These are phyloP conservation scores for Plagodis dolabraria DNA, from an alignment of 2,888 invertebrate genomes.

Conservation along the genomic window DNA sequence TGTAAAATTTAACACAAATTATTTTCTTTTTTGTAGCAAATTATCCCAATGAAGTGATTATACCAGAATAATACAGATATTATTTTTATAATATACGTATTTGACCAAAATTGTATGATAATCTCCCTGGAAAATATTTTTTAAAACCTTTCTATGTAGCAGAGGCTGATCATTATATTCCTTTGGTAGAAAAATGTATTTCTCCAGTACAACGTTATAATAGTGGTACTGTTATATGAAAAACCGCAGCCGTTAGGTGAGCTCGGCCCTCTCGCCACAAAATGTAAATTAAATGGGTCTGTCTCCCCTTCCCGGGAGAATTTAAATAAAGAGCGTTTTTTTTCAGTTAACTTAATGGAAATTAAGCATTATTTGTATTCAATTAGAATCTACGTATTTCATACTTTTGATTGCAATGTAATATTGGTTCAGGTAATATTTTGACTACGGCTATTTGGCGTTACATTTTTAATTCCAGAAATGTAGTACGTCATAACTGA, in stretches of 20 bases:
- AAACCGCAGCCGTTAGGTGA: constrained; percentile 39
- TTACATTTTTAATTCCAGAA: too few relatives aligned
- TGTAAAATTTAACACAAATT: too few relatives aligned
- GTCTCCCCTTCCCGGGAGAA: constrained; percentile 34
- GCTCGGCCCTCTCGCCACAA: constrained; percentile 39
- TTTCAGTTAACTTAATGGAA: constrained; percentile 30
- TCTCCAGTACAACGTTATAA: constrained; percentile 8
- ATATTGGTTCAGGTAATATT: background rate
- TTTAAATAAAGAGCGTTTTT: constrained; percentile 31
- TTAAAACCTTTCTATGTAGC: too few relatives aligned
- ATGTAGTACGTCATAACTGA: too few relatives aligned
- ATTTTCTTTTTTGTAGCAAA: too few relatives aligned
- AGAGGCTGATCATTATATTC: background rate
- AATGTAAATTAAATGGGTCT: constrained; percentile 50
- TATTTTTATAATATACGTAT: too few relatives aligned
- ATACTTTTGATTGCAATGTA: background rate
- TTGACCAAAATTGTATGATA: too few relatives aligned
- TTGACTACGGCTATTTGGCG: background rate
- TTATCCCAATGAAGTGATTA: too few relatives aligned
- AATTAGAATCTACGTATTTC: constrained; percentile 20
- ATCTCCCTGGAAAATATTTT: too few relatives aligned
- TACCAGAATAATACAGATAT: too few relatives aligned
- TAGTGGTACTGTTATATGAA: constrained; percentile 24
- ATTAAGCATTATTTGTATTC: constrained; percentile 33
- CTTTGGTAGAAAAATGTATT: background rate